Evolutionary conservation across 2,888 invertebrate genomes (phyloP).

Genomic region (Tortricodes alternella): DNA sequence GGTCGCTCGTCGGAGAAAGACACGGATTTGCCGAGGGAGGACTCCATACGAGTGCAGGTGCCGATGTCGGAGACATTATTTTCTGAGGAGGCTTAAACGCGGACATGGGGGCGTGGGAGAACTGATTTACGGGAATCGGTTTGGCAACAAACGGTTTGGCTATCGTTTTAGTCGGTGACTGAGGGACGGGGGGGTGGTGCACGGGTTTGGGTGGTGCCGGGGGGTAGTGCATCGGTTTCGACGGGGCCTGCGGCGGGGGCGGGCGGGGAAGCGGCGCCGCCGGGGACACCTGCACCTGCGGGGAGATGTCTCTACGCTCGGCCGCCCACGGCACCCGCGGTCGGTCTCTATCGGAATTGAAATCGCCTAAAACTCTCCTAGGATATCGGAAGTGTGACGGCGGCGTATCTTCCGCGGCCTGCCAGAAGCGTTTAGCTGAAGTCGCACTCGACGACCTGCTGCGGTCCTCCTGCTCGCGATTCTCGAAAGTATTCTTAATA

Average conservation of each 20-base stretch:
- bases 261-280: slow-evolving; percentile 19
- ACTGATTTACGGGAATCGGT: slow-evolving; percentile 86
- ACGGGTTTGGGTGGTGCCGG: slow-evolving; percentile 34
- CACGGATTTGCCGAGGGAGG: slow-evolving; percentile 63
- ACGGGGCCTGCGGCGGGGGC: slow-evolving; percentile 33
- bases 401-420: slow-evolving; percentile 81
- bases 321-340: slow-evolving; percentile 70
- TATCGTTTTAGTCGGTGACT: slow-evolving; percentile 58
- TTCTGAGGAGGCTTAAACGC: slow-evolving; percentile 86
- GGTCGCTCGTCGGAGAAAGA: slow-evolving; percentile 55
- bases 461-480: slow-evolving; percentile 63
- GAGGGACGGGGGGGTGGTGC: slow-evolving; percentile 44
- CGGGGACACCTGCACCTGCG: slow-evolving; percentile 30
- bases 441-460: slow-evolving; percentile 72
- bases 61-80: slow-evolving; percentile 61
- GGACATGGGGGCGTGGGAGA: slow-evolving; percentile 90
- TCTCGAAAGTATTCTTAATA: slow-evolving; percentile 92
- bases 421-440: slow-evolving; percentile 85
- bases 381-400: slow-evolving; percentile 46
- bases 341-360: slow-evolving; percentile 57
- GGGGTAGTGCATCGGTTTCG: slow-evolving; percentile 30
- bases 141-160: slow-evolving; percentile 78
- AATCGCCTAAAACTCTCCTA: slow-evolving; percentile 51
- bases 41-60: slow-evolving; percentile 68
- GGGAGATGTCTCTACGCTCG: slow-evolving; percentile 58